Percentiles rank a stretch among this genome's conserved stretches.
Evolutionary conservation across 2,888 invertebrate genomes (phyloP).

Genomic region (Eudasyphora cyanicolor): DNA sequence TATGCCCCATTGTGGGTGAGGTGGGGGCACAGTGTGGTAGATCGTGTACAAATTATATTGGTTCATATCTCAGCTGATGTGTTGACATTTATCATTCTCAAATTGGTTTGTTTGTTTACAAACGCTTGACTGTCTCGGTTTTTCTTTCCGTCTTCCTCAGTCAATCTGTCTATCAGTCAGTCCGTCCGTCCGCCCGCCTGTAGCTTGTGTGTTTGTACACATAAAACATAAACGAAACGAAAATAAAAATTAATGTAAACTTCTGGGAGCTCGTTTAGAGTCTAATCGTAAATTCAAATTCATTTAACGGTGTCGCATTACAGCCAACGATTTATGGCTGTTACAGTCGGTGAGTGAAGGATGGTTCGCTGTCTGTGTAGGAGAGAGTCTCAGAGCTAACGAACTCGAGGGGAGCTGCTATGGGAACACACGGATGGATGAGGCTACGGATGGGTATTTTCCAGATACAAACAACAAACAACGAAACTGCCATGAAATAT

Average conservation of each 20-base stretch:
- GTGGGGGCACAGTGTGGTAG: no score
- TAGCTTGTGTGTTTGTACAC: conserved; percentile 26
- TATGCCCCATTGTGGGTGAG: neutral
- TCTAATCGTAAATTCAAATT: conserved; percentile 58
- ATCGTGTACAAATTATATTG: conserved; percentile 50
- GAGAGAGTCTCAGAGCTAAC: neutral
- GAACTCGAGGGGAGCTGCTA: neutral
- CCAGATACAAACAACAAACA: conserved; percentile 46
- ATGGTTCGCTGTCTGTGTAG: neutral
- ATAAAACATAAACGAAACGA: conserved; percentile 32
- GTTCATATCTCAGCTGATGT: conserved; percentile 52
- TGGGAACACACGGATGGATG: neutral
- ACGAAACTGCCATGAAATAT: conserved; percentile 54
- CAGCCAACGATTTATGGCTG: conserved; percentile 37
- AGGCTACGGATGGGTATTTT: conserved; percentile 15
- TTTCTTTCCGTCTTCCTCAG: no score
- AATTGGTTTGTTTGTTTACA: conserved; percentile 46
- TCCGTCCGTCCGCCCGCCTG: neutral
- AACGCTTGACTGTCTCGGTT: conserved; percentile 12
- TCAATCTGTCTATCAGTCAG: neutral
- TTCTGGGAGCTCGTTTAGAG: conserved; percentile 50
- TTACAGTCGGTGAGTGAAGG: conserved; percentile 16
- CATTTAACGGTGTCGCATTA: conserved; percentile 58
- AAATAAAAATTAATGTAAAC: conserved; percentile 54
- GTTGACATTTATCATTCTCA: conserved; percentile 52